These are phyloP conservation scores for Thrips palmi DNA, from an alignment of 1,140 invertebrate species.

Conservation along the genomic window DNA sequence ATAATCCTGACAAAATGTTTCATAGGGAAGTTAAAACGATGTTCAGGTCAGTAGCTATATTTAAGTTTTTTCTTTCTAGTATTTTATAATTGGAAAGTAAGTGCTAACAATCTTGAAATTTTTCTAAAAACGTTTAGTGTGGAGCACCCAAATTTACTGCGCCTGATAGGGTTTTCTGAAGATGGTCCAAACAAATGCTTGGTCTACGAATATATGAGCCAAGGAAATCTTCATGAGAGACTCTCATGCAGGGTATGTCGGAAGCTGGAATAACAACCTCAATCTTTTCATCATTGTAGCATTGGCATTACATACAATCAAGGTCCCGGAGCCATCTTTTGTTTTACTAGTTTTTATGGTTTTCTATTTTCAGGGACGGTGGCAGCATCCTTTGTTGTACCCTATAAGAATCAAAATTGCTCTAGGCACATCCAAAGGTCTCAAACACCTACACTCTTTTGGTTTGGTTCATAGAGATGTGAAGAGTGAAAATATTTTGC, in stretches of 20 bases:
- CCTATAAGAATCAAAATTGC: slow-evolving; percentile 37
- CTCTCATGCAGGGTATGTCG: slow-evolving; percentile 25
- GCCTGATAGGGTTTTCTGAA: slow-evolving; percentile 41
- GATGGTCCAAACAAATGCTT: slow-evolving; percentile 41
- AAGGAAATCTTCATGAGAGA: slow-evolving; percentile 44
- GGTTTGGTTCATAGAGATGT: slow-evolving; percentile 54
- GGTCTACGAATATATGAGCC: slow-evolving; percentile 45
- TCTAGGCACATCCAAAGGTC: slow-evolving; percentile 35
- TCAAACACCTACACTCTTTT: slow-evolving; percentile 40
- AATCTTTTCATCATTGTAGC: too few relatives aligned
- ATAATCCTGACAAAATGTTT: slow-evolving; percentile 34
- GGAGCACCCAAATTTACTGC: slow-evolving; percentile 46
- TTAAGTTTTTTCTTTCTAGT: slow-evolving; percentile 6
- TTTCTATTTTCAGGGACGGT: too few relatives aligned
- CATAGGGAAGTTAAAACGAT: slow-evolving; percentile 38
- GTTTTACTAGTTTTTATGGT: too few relatives aligned
- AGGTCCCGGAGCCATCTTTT: too few relatives aligned
- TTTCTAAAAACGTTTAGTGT: too few relatives aligned
- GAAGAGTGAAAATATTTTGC: slow-evolving; percentile 55
- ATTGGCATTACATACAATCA: too few relatives aligned
- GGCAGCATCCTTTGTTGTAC: too few relatives aligned
- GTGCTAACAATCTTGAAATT: slow-evolving; percentile 28
- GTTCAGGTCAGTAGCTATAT: slow-evolving; percentile 16
- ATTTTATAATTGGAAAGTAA: slow-evolving; percentile 11
- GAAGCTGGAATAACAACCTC: too few relatives aligned